phyloP scores from a whole-genome alignment of 2,888 invertebrate species.

The Scaptomyza parva region DNA sequence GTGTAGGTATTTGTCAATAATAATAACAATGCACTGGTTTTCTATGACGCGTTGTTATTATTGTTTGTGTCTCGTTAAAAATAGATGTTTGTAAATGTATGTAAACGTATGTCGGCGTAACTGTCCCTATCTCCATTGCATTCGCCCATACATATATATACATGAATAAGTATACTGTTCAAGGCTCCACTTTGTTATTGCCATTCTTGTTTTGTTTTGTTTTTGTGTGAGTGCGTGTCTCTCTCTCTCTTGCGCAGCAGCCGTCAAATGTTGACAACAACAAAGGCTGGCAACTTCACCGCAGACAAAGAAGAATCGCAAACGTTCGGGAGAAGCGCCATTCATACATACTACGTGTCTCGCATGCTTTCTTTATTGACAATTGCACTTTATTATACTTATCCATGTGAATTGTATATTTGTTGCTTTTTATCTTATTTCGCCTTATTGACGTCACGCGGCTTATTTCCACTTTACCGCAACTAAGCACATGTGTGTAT shows the following conservation, averaged over 20 bases:
- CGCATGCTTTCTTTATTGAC: conserved; percentile 27
- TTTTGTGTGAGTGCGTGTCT: conserved; percentile 8
- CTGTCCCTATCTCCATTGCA: conserved; percentile 51
- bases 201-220: conserved; percentile 58
- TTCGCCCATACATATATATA: conserved; percentile 40
- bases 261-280: conserved; percentile 58
- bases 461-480: conserved; percentile 41
- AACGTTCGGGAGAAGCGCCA: conserved; percentile 29
- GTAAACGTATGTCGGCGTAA: conserved; percentile 24
- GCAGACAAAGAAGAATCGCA: conserved; percentile 53
- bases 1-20: conserved; percentile 51
- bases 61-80: conserved; percentile 53
- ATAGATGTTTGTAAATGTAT: conserved; percentile 53
- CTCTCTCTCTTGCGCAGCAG: conserved; percentile 48
- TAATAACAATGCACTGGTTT: conserved; percentile 60
- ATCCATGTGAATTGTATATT: not conserved
- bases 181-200: conserved; percentile 69
- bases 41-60: conserved; percentile 42
- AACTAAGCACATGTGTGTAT: conserved; percentile 4
- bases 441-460: conserved; percentile 67
- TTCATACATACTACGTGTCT: conserved; percentile 27
- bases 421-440: conserved; percentile 53
- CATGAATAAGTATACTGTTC: conserved; percentile 37
- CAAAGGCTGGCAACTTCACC: conserved; percentile 63
- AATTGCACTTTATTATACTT: conserved; percentile 50